Conservation (phyloP, 2,797 vertebrate species). For the Darevskia nairensis region DNA sequence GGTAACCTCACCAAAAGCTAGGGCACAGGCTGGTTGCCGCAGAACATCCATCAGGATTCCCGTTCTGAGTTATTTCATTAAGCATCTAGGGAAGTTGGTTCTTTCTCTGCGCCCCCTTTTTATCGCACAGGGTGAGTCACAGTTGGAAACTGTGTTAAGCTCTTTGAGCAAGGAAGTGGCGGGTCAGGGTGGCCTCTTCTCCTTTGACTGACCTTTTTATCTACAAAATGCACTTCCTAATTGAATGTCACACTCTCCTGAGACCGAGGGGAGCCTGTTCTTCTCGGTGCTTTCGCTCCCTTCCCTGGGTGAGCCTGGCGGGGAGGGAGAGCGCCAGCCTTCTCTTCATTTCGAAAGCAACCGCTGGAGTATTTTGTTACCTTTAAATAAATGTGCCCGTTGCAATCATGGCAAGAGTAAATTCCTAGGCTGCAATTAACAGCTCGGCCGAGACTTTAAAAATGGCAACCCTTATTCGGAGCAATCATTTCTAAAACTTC, state of each 20-base stretch:
- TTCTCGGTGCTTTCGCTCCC: not conserved
- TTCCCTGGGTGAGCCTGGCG: slow-evolving; percentile 57
- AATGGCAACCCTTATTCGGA: slow-evolving; percentile 52
- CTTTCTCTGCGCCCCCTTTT: too few relatives aligned
- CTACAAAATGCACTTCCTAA: slow-evolving; percentile 56
- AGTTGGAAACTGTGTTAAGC: fast-evolving
- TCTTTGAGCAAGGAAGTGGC: not conserved
- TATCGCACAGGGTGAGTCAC: not conserved
- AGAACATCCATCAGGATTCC: too few relatives aligned
- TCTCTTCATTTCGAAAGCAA: slow-evolving; percentile 40
- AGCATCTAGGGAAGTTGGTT: too few relatives aligned
- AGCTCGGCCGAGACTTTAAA: slow-evolving; percentile 66
- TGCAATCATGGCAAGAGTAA: slow-evolving; percentile 42
- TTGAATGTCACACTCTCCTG: slow-evolving; percentile 48
- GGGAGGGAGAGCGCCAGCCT: slow-evolving; percentile 42
- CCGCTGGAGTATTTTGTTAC: slow-evolving; percentile 37
- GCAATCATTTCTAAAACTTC: slow-evolving; percentile 7
- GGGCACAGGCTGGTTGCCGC: not conserved
- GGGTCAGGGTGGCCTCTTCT: not conserved
- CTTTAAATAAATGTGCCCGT: slow-evolving; percentile 16
- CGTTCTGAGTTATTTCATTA: too few relatives aligned
- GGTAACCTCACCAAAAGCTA: not conserved
- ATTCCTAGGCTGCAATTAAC: slow-evolving; percentile 54
- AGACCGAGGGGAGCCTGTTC: slow-evolving; percentile 32
- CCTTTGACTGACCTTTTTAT: slow-evolving; percentile 43